Evolutionary conservation across 2,113 vertebrate species (phyloP), one percentile per base, ranked within the genome.

Genomic region (Butorides virescens): DNA sequence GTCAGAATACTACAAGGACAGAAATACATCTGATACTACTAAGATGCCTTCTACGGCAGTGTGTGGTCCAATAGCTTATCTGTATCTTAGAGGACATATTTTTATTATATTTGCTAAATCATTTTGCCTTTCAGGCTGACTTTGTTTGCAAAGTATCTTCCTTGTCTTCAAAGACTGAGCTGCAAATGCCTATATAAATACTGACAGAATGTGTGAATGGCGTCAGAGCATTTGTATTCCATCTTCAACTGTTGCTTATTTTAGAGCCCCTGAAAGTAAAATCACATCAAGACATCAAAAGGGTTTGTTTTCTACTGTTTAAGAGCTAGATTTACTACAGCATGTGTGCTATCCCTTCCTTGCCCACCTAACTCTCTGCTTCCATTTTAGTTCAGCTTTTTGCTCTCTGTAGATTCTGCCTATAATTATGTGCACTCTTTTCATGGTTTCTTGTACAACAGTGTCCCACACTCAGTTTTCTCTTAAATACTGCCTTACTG

Each of bases 51-150:
- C 55, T 94, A 10, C 5, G 0, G 27, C 88, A 23, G 3, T 74
- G 92, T 95, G 93, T 85, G 93, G 95, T 61, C 85, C 66, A 70
- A 95, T 46, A 92, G 55, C 22, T 90, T 93, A 90, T 94, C 92
- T 83, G 15, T 74, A 71, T 68, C 95, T 95, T 81, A 67, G 29
- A 84, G 66, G 66, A 80, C 52, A 72, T 68, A 39, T 52, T 68
- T 92, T 87, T 84, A 34, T 88, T 72, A 91, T 36, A 70, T 53
- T 65, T 77, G 20, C 63, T 89, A 44, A 82, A 92, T 58, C 13
- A 68, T 56, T 95, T 92, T 91, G 4, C 44, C 75, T 79, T 86
- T 92, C 62, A 77, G 78, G 67, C 70, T 88, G 73, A 52, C 73
- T 86, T 94, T 94, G 52, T 68, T 92, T 81, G 56, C 22, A 74